Evolutionary conservation across 2,888 invertebrate genomes (phyloP).

Genomic region (Orthosia incerta): DNA sequence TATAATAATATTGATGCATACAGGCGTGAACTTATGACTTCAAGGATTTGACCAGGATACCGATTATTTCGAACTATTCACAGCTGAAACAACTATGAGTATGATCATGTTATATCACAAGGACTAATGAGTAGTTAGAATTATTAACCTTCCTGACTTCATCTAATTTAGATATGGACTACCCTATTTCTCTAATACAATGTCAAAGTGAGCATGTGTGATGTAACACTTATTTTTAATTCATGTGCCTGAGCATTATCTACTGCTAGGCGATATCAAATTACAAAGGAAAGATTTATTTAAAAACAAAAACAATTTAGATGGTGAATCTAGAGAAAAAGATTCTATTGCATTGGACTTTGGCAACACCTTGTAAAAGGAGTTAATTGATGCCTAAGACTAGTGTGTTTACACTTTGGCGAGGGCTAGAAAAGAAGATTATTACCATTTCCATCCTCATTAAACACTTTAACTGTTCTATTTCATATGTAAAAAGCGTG

Average conservation of each 20-base stretch:
- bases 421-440: conserved; percentile 60
- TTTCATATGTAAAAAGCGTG: conserved; percentile 78
- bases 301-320: conserved; percentile 43
- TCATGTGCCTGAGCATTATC: conserved; percentile 42
- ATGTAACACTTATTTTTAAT: conserved; percentile 52
- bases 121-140: conserved; percentile 62
- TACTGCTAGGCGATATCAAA: conserved; percentile 45
- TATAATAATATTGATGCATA: conserved; percentile 42
- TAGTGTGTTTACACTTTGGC: conserved; percentile 58
- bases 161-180: conserved; percentile 57
- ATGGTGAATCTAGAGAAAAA: conserved; percentile 55
- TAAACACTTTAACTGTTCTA: conserved; percentile 71
- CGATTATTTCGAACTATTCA: conserved; percentile 58
- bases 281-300: conserved; percentile 47
- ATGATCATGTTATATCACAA: conserved; percentile 56
- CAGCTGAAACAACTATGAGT: conserved; percentile 55
- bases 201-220: conserved; percentile 56
- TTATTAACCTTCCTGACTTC: conserved; percentile 59
- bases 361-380: conserved; percentile 53
- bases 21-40: conserved; percentile 50
- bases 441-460: conserved; percentile 63
- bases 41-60: conserved; percentile 60
- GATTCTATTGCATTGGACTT: conserved; percentile 57
- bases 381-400: conserved; percentile 52
- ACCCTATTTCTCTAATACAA: conserved; percentile 45